Percentiles rank a stretch among this genome's conserved stretches.
Evolutionary conservation across 2,113 vertebrate species (phyloP).

Genomic region (Synchiropus splendidus): DNA sequence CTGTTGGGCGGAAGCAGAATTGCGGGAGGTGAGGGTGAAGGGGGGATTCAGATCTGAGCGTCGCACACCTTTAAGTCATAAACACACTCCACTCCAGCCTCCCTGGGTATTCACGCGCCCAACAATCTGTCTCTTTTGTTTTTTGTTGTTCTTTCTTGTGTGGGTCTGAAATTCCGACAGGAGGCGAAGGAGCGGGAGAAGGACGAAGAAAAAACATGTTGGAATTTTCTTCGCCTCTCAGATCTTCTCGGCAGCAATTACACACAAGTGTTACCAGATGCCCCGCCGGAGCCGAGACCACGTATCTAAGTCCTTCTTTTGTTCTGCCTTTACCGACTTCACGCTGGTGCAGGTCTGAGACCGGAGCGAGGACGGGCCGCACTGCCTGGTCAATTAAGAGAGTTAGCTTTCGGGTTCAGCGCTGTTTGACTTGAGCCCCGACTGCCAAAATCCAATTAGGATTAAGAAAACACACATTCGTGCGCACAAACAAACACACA

Average conservation of each 20-base stretch:
- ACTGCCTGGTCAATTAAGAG: no score
- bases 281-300: constrained; percentile 29
- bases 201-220: constrained; percentile 51
- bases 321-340: not conserved
- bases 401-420: no score
- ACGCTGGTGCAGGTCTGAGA: constrained; percentile 9
- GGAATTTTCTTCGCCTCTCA: constrained; percentile 59
- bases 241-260: constrained; percentile 66
- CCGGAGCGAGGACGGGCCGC: no score
- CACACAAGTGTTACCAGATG: constrained; percentile 62
- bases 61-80: no score
- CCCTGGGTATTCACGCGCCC: constrained; percentile 19
- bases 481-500: no score
- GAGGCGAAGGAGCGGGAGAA: constrained; percentile 40
- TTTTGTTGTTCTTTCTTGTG: constrained; percentile 31
- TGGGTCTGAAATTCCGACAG: constrained; percentile 38
- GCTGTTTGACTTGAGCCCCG: no score
- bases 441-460: no score
- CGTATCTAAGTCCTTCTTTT: not conserved
- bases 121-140: constrained; percentile 49
- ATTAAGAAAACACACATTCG: no score
- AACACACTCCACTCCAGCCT: no score
- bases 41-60: no score
- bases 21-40: no score
- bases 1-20: no score